Base-by-base conservation (phyloP, 2,797 vertebrate species). In the Syngnathus rostellatus region DNA sequence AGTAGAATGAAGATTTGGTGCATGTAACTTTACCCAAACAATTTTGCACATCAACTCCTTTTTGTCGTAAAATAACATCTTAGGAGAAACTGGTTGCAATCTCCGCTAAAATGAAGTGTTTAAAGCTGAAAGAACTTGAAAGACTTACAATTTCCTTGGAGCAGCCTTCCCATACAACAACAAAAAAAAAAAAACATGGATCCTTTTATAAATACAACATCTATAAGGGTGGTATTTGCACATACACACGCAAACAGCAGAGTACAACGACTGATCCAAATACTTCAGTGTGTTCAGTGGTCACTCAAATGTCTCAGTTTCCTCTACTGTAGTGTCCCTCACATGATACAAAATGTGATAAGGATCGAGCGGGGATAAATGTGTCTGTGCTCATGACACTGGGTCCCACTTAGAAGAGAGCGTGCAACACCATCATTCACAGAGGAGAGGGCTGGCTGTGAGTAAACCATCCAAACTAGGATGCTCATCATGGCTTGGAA, bases 141-240 rank as follows among this genome's bases (percentile, higher is more conserved):
- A 68, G 64, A 74, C 70, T 78, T 76, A 77, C 67, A 74, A 79
- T 72, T 83, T 78, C 48, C 48, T 80, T 66, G 81, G 75, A 75
- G 77, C 67, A 85, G 78, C 78, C 81, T 64, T 64, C 74, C 83
- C 79, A 73, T 73, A 82, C 81, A 78, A 74, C 84, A 72, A 85
- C 84, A 66, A 75, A 81, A 74, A 75, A 73, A 82, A 74, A 74
- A 81, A 79, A 85, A 72, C 77, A 73, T 78, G 81, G 69, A 84
- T 80, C 77, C 78, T 83, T 81, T 77, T 81, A 86, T 83, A 87
- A 86, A 84, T 77, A 86, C 82, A 86, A 77, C 65, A 73, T 80
- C 77, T 85, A 76, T 78, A 69, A 80, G 40, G 21, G 70, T 58
- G 58, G 64, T 64, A 74, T 78, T 83, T 63, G 68, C 69, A 41